phyloP scores from a whole-genome alignment of 2,888 invertebrate genomes.

The Stratiomys singularior region DNA sequence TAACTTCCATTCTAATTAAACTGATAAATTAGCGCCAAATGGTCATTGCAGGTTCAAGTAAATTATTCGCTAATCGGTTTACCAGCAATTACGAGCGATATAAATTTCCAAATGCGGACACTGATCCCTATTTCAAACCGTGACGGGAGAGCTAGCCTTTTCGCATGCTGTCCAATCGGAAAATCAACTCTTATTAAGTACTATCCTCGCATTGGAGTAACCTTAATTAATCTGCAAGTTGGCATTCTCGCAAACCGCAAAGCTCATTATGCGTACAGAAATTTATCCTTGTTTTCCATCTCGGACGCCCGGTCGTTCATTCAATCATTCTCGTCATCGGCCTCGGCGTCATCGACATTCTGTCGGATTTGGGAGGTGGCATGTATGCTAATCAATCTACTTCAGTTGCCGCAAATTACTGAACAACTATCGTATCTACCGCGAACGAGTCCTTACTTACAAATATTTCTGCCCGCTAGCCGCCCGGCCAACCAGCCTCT shows the following conservation, averaged over 20 bases:
- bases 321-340: background rate
- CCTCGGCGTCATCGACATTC: background rate
- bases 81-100: too few species aligned
- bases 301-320: background rate
- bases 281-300: conserved; percentile 12
- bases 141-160: too few species aligned
- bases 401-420: conserved; percentile 24
- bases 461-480: background rate
- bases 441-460: background rate
- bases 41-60: too few species aligned
- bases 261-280: conserved; percentile 18
- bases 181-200: too few species aligned
- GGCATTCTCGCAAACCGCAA: conserved; percentile 2
- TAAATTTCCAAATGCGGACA: too few species aligned
- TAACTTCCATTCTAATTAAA: too few species aligned
- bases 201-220: background rate
- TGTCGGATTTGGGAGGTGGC: conserved; percentile 1
- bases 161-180: too few species aligned
- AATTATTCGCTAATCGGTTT: too few species aligned
- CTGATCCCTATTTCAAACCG: too few species aligned
- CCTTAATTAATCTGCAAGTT: conserved; percentile 2
- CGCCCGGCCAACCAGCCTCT: background rate
- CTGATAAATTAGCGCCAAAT: too few species aligned
- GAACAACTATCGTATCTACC: conserved; percentile 11
- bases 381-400: conserved; percentile 24